A percentile compares a stretch with the other conserved stretches of the same genome.
Evolutionary conservation across 2,888 invertebrate genomes (phyloP).

Genomic region (Catocala fraxini): DNA sequence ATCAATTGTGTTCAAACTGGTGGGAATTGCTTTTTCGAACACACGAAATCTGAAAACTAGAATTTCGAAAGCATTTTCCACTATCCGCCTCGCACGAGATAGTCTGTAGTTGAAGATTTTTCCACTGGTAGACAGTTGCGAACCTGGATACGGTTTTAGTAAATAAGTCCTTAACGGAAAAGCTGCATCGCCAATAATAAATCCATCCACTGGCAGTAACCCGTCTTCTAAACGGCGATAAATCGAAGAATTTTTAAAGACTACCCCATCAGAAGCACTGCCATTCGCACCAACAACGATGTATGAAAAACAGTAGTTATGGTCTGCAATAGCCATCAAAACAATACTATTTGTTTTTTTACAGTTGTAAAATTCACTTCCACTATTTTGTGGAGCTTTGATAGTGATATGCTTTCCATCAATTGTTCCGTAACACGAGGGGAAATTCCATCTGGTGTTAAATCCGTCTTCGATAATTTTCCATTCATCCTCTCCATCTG

Average conservation of each 20-base stretch:
- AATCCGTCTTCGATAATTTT: conserved; percentile 29
- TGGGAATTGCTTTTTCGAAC: conserved; percentile 23
- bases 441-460: conserved; percentile 43
- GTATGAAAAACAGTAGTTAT: conserved; percentile 40
- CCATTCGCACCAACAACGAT: conserved; percentile 14
- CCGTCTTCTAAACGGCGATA: conserved; percentile 8
- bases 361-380: conserved; percentile 47
- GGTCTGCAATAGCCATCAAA: conserved; percentile 44
- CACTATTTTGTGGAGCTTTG: no score
- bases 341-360: conserved; percentile 46
- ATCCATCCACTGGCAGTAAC: no score
- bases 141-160: conserved; percentile 18
- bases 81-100: conserved; percentile 7
- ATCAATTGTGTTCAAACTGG: conserved; percentile 29
- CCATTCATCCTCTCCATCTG: conserved; percentile 24
- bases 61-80: neutral
- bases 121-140: conserved; percentile 4
- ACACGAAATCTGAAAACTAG: conserved; percentile 29
- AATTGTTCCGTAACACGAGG: conserved; percentile 38
- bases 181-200: conserved; percentile 12
- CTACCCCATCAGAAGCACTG: conserved; percentile 18
- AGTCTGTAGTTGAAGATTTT: conserved; percentile 21
- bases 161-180: conserved; percentile 17
- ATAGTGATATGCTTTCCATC: conserved; percentile 54
- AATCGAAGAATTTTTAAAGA: conserved; percentile 7